A percentile compares a stretch with the other conserved stretches of the same genome.
Conservation (phyloP, 1,140 invertebrate genomes). For the Myzus persicae region DNA sequence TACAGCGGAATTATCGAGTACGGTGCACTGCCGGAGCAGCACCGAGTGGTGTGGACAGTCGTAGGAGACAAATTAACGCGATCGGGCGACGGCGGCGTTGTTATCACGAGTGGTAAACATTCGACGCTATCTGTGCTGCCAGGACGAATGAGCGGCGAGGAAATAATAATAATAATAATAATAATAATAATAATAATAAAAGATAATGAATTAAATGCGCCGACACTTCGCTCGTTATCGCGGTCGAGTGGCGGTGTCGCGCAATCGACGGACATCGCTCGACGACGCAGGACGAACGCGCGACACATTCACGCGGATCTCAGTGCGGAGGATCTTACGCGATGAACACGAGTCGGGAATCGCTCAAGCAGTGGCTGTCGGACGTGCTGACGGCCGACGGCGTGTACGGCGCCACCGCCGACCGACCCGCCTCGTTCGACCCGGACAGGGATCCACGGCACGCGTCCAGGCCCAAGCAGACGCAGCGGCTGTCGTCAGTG, state of each 20-base stretch:
- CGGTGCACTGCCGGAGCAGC: too few species aligned
- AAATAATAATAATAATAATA: too few species aligned
- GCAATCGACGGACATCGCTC: not conserved
- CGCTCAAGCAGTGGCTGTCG: constrained; percentile 27
- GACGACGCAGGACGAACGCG: not conserved
- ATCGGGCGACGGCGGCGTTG: not conserved
- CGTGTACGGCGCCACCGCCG: constrained; percentile 7
- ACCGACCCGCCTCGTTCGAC: constrained; percentile 1
- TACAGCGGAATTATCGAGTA: too few species aligned
- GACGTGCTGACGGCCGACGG: not conserved
- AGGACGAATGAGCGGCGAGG: not conserved
- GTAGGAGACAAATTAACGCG: too few species aligned
- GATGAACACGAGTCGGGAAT: not conserved
- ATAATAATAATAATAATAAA: too few species aligned
- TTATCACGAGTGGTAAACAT: not conserved
- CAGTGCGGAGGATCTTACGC: not conserved
- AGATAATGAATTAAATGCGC: too few species aligned
- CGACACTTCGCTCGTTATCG: not conserved
- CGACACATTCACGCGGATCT: not conserved
- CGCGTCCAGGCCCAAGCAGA: not conserved
- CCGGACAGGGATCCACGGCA: constrained; percentile 15
- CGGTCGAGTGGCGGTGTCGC: not conserved
- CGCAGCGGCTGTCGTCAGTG: not conserved
- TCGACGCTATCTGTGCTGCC: not conserved
- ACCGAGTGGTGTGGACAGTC: too few species aligned